Evolutionary conservation across 2,113 vertebrate species (phyloP).

Genomic region (Marmota flaviventris): DNA sequence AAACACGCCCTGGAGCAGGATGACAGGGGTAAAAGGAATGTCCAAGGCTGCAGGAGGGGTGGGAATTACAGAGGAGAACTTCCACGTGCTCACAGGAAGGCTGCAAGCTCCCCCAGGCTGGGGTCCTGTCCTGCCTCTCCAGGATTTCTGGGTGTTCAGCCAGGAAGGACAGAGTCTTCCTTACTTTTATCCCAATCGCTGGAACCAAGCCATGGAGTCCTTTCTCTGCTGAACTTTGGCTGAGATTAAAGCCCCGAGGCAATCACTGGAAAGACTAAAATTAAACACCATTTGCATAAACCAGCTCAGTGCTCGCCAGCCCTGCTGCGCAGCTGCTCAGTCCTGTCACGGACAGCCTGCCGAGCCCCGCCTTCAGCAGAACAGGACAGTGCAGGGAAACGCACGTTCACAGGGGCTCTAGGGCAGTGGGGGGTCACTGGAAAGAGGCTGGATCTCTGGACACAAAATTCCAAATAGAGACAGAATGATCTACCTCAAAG

Average conservation of each 20-base stretch:
- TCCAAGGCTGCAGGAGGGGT: not conserved
- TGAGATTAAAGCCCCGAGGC: constrained; percentile 23
- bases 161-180: not conserved
- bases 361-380: not conserved
- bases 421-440: too few species aligned
- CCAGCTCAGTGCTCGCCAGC: not conserved
- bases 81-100: rapidly evolving
- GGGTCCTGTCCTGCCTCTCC: not conserved
- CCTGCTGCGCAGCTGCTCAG: not conserved
- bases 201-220: not conserved
- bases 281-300: constrained; percentile 59
- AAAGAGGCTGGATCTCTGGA: not conserved
- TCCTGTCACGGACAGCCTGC: not conserved
- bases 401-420: rapidly evolving
- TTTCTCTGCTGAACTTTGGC: not conserved
- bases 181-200: not conserved
- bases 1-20: not conserved
- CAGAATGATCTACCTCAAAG: not conserved
- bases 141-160: rapidly evolving
- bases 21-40: rapidly evolving
- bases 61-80: not conserved
- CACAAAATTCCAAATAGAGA: not conserved
- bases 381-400: not conserved
- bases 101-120: rapidly evolving
- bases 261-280: constrained; percentile 28